A percentile compares a stretch with the other conserved stretches of the same genome.
phyloP scores from a whole-genome alignment of 2,797 vertebrate genomes.

The Trichosurus vulpecula region DNA sequence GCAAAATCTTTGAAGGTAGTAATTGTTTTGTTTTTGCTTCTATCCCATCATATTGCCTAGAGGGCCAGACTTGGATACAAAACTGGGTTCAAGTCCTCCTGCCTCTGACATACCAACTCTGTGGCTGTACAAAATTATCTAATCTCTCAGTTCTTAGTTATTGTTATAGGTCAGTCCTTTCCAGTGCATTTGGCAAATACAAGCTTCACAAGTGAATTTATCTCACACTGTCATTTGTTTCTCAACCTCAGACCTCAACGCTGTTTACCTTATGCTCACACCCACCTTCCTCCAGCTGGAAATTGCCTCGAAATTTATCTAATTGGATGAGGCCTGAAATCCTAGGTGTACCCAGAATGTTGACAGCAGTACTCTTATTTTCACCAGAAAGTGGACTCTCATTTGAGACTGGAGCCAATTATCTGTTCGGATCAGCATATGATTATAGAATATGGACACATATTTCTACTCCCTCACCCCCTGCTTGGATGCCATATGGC shows the following conservation, averaged over 20 bases:
- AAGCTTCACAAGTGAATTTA: slow-evolving; percentile 22
- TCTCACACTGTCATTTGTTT: slow-evolving; percentile 36
- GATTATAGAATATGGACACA: not conserved
- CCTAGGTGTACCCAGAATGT: slow-evolving; percentile 3
- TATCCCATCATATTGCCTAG: not conserved
- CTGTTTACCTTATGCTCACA: not conserved
- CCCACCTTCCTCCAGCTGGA: not conserved
- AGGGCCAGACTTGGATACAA: slow-evolving; percentile 17
- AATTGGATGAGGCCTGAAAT: not conserved
- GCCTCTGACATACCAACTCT: not conserved
- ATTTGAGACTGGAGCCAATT: not conserved
- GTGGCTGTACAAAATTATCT: slow-evolving; percentile 43
- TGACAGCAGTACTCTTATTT: not conserved
- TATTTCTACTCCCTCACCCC: no score
- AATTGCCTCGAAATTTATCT: slow-evolving; percentile 8
- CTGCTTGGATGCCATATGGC: not conserved
- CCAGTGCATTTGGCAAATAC: slow-evolving; percentile 27
- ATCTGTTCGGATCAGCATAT: not conserved
- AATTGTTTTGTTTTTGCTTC: not conserved
- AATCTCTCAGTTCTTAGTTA: slow-evolving; percentile 26
- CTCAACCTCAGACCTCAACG: slow-evolving; percentile 27
- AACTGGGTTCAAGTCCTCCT: slow-evolving; percentile 32
- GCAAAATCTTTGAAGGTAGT: not conserved
- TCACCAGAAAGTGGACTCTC: not conserved
- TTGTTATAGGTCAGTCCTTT: slow-evolving; percentile 27